phyloP scores from a whole-genome alignment of 2,797 vertebrate genomes.

The Tamandua tetradactyla region DNA sequence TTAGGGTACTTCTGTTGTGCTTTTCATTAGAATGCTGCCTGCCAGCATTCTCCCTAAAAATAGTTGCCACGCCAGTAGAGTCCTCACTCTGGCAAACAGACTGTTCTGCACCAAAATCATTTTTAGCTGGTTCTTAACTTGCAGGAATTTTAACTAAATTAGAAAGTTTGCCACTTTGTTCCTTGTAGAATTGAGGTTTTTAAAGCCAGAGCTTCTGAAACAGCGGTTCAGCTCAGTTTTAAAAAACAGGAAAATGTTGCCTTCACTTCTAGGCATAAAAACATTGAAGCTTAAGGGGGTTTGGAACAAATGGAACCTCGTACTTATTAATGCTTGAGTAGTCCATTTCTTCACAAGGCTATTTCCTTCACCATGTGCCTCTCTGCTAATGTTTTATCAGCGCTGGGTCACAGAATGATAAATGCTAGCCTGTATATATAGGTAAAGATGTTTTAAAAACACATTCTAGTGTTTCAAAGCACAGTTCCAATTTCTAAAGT shows the following conservation, averaged over 20 bases:
- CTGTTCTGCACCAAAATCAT: constrained; percentile 62
- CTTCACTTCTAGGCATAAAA: constrained; percentile 46
- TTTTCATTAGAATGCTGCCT: constrained; percentile 74
- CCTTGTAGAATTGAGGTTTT: constrained; percentile 59
- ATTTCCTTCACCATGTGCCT: background rate
- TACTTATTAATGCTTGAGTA: constrained; percentile 46
- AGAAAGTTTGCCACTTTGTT: constrained; percentile 74
- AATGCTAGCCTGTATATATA: constrained; percentile 28
- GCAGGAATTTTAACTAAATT: constrained; percentile 78
- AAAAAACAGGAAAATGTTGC: constrained; percentile 34
- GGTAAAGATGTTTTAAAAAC: constrained; percentile 55
- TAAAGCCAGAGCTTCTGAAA: constrained; percentile 59
- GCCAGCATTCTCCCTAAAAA: constrained; percentile 73
- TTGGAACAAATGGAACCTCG: constrained; percentile 59
- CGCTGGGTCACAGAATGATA: constrained; percentile 26
- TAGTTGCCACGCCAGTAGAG: constrained; percentile 64
- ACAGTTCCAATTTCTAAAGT: constrained; percentile 1
- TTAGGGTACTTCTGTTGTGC: constrained; percentile 40
- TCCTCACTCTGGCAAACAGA: constrained; percentile 60
- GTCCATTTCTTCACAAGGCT: constrained; percentile 23
- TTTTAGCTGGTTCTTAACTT: constrained; percentile 72
- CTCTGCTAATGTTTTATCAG: constrained; percentile 44
- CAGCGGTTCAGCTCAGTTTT: constrained; percentile 49
- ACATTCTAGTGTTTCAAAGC: constrained; percentile 27
- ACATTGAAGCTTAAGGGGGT: constrained; percentile 10